Evolutionary conservation across 2,888 invertebrate genomes (phyloP).

Genomic region (Gordius sp.): DNA sequence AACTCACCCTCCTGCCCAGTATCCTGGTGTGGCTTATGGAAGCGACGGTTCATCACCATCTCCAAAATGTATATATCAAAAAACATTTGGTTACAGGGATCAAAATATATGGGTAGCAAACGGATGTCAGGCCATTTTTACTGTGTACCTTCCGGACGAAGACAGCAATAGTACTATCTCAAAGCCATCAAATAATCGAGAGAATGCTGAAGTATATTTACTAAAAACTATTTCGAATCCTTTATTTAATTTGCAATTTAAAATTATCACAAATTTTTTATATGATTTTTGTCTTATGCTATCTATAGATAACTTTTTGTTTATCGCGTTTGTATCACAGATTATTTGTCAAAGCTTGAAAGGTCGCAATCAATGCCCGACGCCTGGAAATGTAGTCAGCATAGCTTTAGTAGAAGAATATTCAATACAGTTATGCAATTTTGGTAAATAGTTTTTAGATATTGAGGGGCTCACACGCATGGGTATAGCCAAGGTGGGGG

Average conservation of each 20-base stretch:
- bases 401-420: background rate
- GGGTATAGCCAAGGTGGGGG: no score
- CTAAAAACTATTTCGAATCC: no score
- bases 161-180: no score
- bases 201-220: no score
- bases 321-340: no score
- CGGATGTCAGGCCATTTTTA: conserved; percentile 8
- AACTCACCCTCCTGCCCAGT: background rate
- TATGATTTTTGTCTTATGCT: no score
- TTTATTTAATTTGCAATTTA: no score
- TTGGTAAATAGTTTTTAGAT: conserved; percentile 5
- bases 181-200: no score
- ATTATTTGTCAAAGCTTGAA: background rate
- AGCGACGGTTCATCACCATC: background rate
- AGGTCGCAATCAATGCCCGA: background rate
- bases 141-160: background rate
- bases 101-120: conserved; percentile 10
- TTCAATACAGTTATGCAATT: background rate
- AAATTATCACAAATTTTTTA: no score
- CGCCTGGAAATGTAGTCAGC: background rate
- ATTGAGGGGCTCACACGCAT: no score
- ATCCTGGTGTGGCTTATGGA: background rate
- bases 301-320: no score
- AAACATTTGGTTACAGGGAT: conserved; percentile 2
- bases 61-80: background rate